Evolutionary conservation across 2,797 vertebrate species (phyloP).

Genomic region (Nothura maculosa): DNA sequence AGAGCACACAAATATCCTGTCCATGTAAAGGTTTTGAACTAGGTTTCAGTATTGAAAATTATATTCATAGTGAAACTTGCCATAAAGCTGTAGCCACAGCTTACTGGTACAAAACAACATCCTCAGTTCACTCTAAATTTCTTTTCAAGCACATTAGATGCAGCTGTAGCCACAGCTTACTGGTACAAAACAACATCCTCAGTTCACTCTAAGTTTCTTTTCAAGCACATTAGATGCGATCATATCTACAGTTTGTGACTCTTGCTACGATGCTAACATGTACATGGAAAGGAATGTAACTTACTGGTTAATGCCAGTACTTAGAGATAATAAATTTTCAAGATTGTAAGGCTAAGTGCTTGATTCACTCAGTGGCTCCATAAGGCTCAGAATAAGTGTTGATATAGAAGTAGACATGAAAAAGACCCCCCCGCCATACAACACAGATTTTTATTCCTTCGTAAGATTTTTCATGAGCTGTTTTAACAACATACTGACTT

Average conservation of each 20-base stretch:
- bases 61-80: neutral
- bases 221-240: neutral
- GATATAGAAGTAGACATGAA: neutral
- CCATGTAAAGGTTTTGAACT: neutral
- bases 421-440: too few species aligned
- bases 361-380: neutral
- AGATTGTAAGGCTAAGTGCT: neutral
- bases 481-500: neutral
- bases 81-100: neutral
- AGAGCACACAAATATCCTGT: rapidly evolving
- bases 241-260: neutral
- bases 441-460: too few species aligned
- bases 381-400: neutral
- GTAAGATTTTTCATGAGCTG: neutral
- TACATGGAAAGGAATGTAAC: neutral
- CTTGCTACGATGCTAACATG: neutral
- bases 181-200: neutral
- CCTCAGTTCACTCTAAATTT: neutral
- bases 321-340: too few species aligned
- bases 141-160: neutral
- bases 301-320: neutral
- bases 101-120: neutral
- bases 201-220: neutral
- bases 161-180: neutral
- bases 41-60: neutral